Conservation (phyloP, 2,113 vertebrate genomes). For the Burhinus oedicnemus region DNA sequence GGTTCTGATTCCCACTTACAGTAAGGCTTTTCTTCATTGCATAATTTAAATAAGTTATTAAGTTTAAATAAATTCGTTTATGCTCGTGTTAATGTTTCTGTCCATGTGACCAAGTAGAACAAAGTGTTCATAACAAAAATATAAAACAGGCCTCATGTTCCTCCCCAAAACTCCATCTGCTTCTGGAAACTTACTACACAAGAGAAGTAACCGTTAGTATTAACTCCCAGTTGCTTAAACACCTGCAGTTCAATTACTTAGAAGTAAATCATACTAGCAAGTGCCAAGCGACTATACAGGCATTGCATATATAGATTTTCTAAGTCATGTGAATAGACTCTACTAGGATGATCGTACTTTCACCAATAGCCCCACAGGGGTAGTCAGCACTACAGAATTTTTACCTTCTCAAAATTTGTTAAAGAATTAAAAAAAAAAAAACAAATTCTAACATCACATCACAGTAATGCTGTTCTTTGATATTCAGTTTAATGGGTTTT, state of each 20-base stretch:
- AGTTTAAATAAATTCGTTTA: background rate
- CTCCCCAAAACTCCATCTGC: background rate
- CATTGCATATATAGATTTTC: background rate
- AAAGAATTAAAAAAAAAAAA: background rate
- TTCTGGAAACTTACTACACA: background rate
- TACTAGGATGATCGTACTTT: background rate
- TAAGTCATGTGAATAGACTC: background rate
- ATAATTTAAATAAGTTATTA: background rate
- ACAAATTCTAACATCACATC: background rate
- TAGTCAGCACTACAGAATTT: background rate
- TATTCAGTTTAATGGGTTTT: background rate
- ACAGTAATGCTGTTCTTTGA: background rate
- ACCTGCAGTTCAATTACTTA: conserved; percentile 28
- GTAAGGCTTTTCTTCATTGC: background rate
- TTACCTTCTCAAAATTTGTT: background rate
- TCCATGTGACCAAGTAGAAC: background rate
- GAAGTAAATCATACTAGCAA: background rate
- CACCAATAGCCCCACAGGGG: background rate
- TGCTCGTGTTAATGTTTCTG: background rate
- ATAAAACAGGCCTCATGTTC: background rate
- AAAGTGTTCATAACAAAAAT: background rate
- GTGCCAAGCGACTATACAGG: background rate
- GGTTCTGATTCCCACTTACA: background rate
- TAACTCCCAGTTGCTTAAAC: conserved; percentile 31
- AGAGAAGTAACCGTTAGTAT: background rate